Evolutionary conservation across 2,888 invertebrate species (phyloP).

Genomic region (Zygogramma bicolorata): DNA sequence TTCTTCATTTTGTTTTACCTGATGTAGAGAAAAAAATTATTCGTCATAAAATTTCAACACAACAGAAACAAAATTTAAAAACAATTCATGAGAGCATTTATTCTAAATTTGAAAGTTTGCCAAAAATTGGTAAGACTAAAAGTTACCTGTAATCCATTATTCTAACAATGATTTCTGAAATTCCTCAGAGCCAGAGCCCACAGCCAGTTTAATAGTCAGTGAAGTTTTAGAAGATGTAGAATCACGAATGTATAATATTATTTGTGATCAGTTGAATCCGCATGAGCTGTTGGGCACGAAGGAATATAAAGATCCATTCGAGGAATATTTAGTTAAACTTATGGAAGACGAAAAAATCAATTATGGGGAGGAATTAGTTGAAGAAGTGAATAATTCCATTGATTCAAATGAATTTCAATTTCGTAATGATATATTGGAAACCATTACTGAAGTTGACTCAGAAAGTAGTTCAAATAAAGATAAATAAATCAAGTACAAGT

Average conservation of each 20-base stretch:
- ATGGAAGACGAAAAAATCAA: conserved; percentile 26
- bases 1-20: conserved; percentile 72
- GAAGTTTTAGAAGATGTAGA: background rate
- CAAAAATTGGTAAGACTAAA: conserved; percentile 41
- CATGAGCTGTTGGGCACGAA: background rate
- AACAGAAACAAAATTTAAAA: conserved; percentile 63
- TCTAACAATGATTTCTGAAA: background rate
- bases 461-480: conserved; percentile 33
- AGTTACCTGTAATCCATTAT: background rate
- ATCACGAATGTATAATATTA: background rate
- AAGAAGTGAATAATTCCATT: background rate
- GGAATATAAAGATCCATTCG: conserved; percentile 33
- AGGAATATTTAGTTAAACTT: conserved; percentile 34
- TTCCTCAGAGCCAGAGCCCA: background rate
- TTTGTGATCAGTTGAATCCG: background rate
- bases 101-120: conserved; percentile 45
- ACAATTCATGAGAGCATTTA: conserved; percentile 65
- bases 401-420: conserved; percentile 26
- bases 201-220: background rate
- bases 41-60: conserved; percentile 61
- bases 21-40: conserved; percentile 68
- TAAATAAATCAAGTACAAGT: conserved; percentile 2
- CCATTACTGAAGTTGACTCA: conserved; percentile 41
- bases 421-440: conserved; percentile 37
- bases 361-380: conserved; percentile 10